A percentile compares a stretch with the other conserved stretches of the same genome.
phyloP scores from a whole-genome alignment of 1,140 invertebrate genomes.

The Anthonomus grandis region DNA sequence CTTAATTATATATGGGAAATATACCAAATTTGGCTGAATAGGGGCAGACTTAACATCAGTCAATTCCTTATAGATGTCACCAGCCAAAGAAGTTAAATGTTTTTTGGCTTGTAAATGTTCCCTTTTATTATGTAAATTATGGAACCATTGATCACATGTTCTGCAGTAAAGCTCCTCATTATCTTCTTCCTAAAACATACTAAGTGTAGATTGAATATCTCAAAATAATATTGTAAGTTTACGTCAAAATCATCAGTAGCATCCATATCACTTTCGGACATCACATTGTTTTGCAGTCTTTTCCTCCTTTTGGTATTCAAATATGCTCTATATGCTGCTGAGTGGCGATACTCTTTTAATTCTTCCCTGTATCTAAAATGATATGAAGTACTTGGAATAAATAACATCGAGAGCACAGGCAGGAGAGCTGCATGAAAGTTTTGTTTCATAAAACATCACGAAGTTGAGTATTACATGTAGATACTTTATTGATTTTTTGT shows the following conservation, averaged over 20 bases:
- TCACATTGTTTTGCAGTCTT: constrained; percentile 50
- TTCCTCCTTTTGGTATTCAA: constrained; percentile 55
- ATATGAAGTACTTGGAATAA: neutral
- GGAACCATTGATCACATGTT: constrained; percentile 59
- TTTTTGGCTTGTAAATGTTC: constrained; percentile 58
- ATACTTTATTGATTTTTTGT: no score
- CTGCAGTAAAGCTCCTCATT: constrained; percentile 58
- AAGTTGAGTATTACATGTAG: no score
- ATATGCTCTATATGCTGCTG: constrained; percentile 56
- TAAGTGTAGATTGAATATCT: neutral
- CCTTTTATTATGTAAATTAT: constrained; percentile 57
- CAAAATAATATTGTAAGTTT: constrained; percentile 29
- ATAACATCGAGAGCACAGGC: no score
- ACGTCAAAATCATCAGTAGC: constrained; percentile 56
- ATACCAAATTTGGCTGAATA: neutral
- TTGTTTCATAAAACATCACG: no score
- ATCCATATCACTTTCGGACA: constrained; percentile 55
- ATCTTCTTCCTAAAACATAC: constrained; percentile 50
- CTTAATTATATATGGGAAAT: no score
- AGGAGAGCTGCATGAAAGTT: no score
- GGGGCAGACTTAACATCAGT: constrained; percentile 23
- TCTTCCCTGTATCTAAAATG: constrained; percentile 52
- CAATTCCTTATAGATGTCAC: constrained; percentile 44
- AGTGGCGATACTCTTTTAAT: constrained; percentile 56
- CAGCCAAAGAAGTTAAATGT: constrained; percentile 52